Evolutionary conservation across 2,888 invertebrate species (phyloP).

Genomic region (Macaria liturata): DNA sequence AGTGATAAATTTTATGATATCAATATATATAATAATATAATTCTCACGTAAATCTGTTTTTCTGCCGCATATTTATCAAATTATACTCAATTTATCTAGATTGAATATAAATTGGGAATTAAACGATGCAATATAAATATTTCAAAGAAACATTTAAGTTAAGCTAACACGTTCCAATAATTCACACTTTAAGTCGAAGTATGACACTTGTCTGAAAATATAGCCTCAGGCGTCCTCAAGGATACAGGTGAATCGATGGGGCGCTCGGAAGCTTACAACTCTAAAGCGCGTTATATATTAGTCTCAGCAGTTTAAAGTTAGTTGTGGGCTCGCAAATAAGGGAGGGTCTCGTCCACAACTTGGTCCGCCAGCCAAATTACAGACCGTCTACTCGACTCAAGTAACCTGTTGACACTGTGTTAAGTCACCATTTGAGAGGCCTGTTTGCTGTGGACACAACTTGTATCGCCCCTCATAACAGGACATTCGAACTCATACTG

Average conservation of each 20-base stretch:
- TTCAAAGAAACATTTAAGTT: conserved; percentile 18
- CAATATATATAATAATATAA: too few species aligned
- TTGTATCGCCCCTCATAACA: conserved; percentile 45
- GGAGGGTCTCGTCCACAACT: conserved; percentile 64
- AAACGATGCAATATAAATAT: conserved; percentile 20
- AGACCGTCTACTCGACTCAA: conserved; percentile 75
- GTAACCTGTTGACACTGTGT: conserved; percentile 77
- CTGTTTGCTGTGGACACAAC: conserved; percentile 61
- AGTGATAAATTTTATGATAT: too few species aligned
- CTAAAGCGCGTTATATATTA: conserved; percentile 68
- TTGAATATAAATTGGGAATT: background rate
- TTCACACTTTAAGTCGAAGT: conserved; percentile 39
- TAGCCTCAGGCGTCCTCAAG: conserved; percentile 43
- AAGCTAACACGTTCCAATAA: conserved; percentile 33
- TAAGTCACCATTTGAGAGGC: conserved; percentile 63
- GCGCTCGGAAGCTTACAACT: conserved; percentile 55
- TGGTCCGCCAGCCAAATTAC: conserved; percentile 71
- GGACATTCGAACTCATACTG: conserved; percentile 44
- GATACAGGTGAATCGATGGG: conserved; percentile 55
- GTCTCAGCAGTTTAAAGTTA: conserved; percentile 71
- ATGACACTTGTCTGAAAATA: conserved; percentile 45
- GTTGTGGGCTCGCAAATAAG: conserved; percentile 71
- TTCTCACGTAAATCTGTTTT: too few species aligned
- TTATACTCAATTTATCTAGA: background rate
- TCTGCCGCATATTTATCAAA: too few species aligned